Base-by-base conservation (phyloP, 2,888 invertebrate species). In the Serrognathus titanus region DNA sequence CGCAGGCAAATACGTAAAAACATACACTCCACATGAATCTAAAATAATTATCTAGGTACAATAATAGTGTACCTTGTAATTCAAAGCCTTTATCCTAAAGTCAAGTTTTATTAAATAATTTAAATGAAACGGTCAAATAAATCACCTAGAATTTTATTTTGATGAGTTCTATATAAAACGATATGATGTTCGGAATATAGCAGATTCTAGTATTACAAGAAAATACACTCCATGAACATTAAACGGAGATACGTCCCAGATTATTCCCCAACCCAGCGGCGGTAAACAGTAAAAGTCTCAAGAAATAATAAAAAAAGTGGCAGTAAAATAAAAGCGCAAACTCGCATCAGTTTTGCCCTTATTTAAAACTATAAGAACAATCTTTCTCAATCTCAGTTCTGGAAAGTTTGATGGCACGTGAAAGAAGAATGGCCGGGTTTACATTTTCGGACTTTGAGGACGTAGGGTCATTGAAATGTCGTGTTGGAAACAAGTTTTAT, bases 351-450 rank as follows among this genome's bases (percentile, higher is more conserved):
- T 57, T 58, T 62, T 56, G 66, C 64, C 66, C 72, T 74, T 74
- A 74, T 75, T 75, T 71, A 70, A 75, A 75, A 75, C 74, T 74
- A 70, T 66, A 69, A 67, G 70, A 74, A 75, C 75, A 76, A 75
- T 75, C 75, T 74, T 75, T 75, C 67, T 71, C 74, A 75, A 75
- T 76, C 74, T 72, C 69, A 73, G 73, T 74, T 71, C 64, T 65
- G 66, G 65, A 74, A 76, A 75, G 73, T 76, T 75, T 74, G 74
- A 74, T 74, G 73, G 72, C 67, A 69, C 66, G 70, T 66, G 68
- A 68, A 68, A 71, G 72, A 72, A 67, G 67, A 70, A 72, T 71
- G 67, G 71, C 63, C 53, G 65, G 67, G 65, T 68, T 69, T 69
- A 71, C 68, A 64, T 67, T 67, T 69, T 71, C 63, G 67, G 71